Percentiles rank a stretch among this genome's conserved stretches.
phyloP scores from a whole-genome alignment of 2,797 vertebrate genomes.

The Euthynnus affinis region DNA sequence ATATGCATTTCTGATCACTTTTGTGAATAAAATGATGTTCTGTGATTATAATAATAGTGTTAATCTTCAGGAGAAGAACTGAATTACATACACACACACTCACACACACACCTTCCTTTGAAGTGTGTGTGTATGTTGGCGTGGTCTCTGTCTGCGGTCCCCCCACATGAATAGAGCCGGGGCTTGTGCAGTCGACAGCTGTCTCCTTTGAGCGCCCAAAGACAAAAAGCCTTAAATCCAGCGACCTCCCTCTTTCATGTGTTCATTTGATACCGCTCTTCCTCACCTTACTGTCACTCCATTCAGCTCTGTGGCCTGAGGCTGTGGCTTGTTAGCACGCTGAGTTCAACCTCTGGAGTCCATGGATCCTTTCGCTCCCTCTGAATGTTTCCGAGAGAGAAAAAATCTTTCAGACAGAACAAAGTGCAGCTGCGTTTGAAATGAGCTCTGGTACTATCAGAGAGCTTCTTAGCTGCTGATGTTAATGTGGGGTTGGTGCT shows the following conservation, averaged over 20 bases:
- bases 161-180: constrained; percentile 83
- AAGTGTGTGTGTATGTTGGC: constrained; percentile 71
- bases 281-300: constrained; percentile 74
- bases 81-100: constrained; percentile 22
- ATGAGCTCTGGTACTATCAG: neutral
- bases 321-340: constrained; percentile 44
- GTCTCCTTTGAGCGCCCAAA: constrained; percentile 87
- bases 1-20: constrained; percentile 3
- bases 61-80: constrained; percentile 41
- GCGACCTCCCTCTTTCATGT: constrained; percentile 85
- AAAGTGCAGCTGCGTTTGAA: constrained; percentile 27
- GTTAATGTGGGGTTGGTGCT: neutral
- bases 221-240: constrained; percentile 87
- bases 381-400: neutral
- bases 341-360: constrained; percentile 20
- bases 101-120: constrained; percentile 55
- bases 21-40: constrained; percentile 25
- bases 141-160: constrained; percentile 77
- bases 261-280: constrained; percentile 84
- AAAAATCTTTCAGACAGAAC: neutral
- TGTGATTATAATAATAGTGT: constrained; percentile 32
- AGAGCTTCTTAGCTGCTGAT: neutral
- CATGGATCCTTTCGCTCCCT: neutral
- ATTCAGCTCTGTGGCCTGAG: constrained; percentile 52
- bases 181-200: constrained; percentile 85